Percentiles rank a stretch among this genome's conserved stretches.
Conservation (phyloP, 2,888 invertebrate genomes). For the Drosophila pegasa region DNA sequence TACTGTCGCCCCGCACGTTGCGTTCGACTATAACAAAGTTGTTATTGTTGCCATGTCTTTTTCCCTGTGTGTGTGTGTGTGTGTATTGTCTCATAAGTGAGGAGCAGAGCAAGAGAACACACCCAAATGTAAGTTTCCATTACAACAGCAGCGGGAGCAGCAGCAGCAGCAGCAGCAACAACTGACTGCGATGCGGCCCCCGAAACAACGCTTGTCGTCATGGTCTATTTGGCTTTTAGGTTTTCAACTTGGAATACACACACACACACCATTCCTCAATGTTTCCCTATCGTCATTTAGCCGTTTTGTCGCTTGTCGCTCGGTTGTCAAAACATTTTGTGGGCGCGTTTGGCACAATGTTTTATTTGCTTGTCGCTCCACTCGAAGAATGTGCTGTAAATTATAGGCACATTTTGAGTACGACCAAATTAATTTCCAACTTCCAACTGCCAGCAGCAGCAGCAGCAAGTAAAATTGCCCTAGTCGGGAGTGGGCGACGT, state of each 20-base stretch:
- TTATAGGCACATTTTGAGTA: conserved; percentile 35
- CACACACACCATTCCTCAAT: conserved; percentile 15
- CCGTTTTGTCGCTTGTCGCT: conserved; percentile 32
- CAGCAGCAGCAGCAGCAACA: conserved; percentile 2
- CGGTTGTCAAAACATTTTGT: conserved; percentile 49
- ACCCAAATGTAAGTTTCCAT: conserved; percentile 56
- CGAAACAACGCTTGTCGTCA: conserved; percentile 51
- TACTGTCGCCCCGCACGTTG: conserved; percentile 33
- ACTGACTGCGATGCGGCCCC: conserved; percentile 20
- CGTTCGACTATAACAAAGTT: conserved; percentile 20
- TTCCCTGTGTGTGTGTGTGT: too few species aligned
- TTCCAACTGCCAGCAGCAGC: conserved; percentile 22
- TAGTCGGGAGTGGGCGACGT: conserved; percentile 6
- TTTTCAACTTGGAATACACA: conserved; percentile 44
- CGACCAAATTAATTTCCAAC: conserved; percentile 39
- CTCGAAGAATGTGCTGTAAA: conserved; percentile 44
- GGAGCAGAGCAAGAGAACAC: conserved; percentile 50
- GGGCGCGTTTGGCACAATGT: conserved; percentile 66
- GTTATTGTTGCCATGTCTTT: conserved; percentile 7
- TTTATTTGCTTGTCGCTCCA: conserved; percentile 57
- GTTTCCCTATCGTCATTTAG: conserved; percentile 29
- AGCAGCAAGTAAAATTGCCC: conserved; percentile 1
- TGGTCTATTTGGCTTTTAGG: conserved; percentile 75
- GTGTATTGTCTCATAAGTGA: conserved; percentile 40
- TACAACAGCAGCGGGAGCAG: conserved; percentile 11